phyloP scores from a whole-genome alignment of 2,113 vertebrate genomes.

The Sakesphorus luctuosus region DNA sequence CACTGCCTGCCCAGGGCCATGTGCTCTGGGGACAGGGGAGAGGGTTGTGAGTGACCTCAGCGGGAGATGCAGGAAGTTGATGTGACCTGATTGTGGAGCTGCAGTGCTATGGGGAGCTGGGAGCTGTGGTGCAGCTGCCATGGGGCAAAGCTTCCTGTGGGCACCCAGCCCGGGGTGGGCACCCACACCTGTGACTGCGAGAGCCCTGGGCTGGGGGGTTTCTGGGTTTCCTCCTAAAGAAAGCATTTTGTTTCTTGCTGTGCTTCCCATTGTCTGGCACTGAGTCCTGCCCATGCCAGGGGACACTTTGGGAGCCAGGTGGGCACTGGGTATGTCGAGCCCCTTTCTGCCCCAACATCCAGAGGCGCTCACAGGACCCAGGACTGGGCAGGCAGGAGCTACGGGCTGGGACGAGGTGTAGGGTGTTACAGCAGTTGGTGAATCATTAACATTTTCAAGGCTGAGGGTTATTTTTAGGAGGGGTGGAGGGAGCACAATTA shows the following conservation, averaged over 20 bases:
- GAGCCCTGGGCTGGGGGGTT: not conserved
- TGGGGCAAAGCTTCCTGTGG: not conserved
- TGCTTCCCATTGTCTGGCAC: accelerated
- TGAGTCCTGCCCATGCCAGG: accelerated
- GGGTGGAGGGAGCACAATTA: not conserved
- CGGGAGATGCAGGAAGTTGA: accelerated
- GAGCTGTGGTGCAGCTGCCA: not conserved
- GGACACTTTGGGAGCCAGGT: accelerated
- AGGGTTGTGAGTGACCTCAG: not conserved
- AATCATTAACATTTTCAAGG: not conserved
- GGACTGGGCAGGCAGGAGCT: not conserved
- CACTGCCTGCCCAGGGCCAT: accelerated
- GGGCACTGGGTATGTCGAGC: not conserved
- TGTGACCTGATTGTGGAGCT: not conserved
- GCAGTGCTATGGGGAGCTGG: accelerated
- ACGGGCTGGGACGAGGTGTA: not conserved
- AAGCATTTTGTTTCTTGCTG: not conserved
- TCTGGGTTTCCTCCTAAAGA: not conserved
- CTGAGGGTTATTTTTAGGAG: not conserved
- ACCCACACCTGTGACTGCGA: not conserved
- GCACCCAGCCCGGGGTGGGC: not conserved
- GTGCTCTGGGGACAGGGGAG: not conserved
- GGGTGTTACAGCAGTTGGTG: not conserved
- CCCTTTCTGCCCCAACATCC: not conserved
- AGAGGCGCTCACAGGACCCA: not conserved